These are phyloP conservation scores for Dysmachus trigonus DNA, from an alignment of 2,888 invertebrate genomes.

Conservation along the genomic window DNA sequence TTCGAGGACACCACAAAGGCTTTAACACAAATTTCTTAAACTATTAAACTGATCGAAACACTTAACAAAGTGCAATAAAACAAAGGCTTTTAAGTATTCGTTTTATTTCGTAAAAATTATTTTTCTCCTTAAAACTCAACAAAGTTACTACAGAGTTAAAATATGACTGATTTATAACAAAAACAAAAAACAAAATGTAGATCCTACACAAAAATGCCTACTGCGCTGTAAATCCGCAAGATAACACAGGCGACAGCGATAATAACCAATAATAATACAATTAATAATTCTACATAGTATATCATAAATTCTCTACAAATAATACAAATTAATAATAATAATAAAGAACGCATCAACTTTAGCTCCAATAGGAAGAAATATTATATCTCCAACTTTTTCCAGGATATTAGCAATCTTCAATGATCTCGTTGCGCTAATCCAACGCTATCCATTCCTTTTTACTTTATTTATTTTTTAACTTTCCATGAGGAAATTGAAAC, in stretches of 20 bases:
- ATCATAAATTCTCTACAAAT: background rate
- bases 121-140: background rate
- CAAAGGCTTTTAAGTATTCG: background rate
- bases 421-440: background rate
- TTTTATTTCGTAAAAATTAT: background rate
- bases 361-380: background rate
- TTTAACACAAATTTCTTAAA: background rate
- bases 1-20: background rate
- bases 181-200: background rate
- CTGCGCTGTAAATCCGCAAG: background rate
- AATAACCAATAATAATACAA: background rate
- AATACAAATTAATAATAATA: background rate
- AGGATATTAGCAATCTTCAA: background rate
- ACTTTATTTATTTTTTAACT: background rate
- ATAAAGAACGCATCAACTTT: no score
- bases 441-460: background rate
- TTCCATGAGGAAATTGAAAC: background rate
- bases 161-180: background rate
- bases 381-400: background rate
- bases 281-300: background rate
- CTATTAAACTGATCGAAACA: background rate
- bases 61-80: background rate
- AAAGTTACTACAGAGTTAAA: background rate
- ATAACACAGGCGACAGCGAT: background rate
- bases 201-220: background rate